phyloP scores from a whole-genome alignment of 1,140 invertebrate genomes.

The Drosophila nannoptera region DNA sequence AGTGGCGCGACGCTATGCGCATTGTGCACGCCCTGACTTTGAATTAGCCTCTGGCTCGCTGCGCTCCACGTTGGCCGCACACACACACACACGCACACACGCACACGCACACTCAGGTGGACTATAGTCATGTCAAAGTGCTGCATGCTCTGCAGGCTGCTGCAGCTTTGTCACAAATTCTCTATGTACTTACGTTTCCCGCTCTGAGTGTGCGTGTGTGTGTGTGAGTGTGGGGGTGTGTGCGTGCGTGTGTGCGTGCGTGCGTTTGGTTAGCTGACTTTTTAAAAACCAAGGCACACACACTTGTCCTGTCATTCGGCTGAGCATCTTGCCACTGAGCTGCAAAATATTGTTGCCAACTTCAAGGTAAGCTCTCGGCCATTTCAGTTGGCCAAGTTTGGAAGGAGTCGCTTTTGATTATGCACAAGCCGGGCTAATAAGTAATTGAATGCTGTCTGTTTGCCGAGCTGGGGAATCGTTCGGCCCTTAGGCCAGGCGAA shows the following conservation, averaged over 20 bases:
- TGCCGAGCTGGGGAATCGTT: slow-evolving; percentile 13
- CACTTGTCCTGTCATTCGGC: slow-evolving; percentile 59
- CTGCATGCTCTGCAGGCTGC: slow-evolving; percentile 23
- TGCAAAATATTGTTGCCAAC: slow-evolving; percentile 36
- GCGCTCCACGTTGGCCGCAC: slow-evolving; percentile 24
- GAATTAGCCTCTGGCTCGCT: slow-evolving; percentile 55
- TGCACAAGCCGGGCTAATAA: too few species aligned
- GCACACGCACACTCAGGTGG: not conserved
- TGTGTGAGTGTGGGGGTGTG: too few species aligned
- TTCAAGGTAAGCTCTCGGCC: slow-evolving; percentile 17
- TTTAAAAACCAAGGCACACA: slow-evolving; percentile 33
- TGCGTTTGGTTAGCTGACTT: slow-evolving; percentile 58
- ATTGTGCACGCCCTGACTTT: slow-evolving; percentile 49
- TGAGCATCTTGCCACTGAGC: slow-evolving; percentile 42
- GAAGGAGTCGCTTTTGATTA: too few species aligned
- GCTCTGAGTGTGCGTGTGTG: slow-evolving; percentile 1
- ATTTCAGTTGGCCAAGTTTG: not conserved
- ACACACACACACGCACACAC: not conserved
- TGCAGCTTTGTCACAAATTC: slow-evolving; percentile 39
- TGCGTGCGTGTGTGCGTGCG: too few species aligned
- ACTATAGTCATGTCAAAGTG: slow-evolving; percentile 27
- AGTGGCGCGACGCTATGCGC: slow-evolving; percentile 43
- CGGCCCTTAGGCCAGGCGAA: slow-evolving; percentile 21
- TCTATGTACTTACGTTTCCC: not conserved
- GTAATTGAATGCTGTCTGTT: not conserved